Conservation (phyloP, 2,113 vertebrate genomes). For the Vimba vimba region DNA sequence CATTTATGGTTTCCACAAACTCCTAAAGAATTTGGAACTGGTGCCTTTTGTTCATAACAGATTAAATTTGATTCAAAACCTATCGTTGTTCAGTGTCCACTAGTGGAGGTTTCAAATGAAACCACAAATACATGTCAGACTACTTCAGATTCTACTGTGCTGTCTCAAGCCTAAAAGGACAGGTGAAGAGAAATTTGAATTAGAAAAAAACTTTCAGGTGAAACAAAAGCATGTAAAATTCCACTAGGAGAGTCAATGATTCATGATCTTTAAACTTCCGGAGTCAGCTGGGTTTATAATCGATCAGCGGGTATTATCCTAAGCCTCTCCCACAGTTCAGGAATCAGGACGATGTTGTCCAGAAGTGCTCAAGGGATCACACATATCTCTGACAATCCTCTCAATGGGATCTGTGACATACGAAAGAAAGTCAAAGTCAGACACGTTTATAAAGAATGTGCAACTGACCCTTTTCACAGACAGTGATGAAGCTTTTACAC, state of each 20-base stretch:
- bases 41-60: neutral
- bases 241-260: neutral
- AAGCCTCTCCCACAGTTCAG: neutral
- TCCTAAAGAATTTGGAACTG: neutral
- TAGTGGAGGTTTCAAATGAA: neutral
- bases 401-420: conserved; percentile 80
- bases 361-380: conserved; percentile 76
- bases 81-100: neutral
- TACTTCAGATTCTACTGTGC: neutral
- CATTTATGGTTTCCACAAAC: neutral
- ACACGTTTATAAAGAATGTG: neutral
- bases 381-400: conserved; percentile 84
- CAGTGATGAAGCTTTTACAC: too few species aligned
- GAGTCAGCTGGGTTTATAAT: neutral
- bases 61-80: neutral
- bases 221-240: neutral
- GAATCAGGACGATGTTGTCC: conserved; percentile 66
- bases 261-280: neutral
- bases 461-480: neutral
- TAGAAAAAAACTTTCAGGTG: neutral
- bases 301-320: neutral
- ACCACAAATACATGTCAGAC: neutral
- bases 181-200: neutral
- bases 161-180: neutral
- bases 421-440: conserved; percentile 11